Base-by-base conservation (phyloP, 53 echinoderm and acorn worm genomes). In the Henricia sp. region DNA sequence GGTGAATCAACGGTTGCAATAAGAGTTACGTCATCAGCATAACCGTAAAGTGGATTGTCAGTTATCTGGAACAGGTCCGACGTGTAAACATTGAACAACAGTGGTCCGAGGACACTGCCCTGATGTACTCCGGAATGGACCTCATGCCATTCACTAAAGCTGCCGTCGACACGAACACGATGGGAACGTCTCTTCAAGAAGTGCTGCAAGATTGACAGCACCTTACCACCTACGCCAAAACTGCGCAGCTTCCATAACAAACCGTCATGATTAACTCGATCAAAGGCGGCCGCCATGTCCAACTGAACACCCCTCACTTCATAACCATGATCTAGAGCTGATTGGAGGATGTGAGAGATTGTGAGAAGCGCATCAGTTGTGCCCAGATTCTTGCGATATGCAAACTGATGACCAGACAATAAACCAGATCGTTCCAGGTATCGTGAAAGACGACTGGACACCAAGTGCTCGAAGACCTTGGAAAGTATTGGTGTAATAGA, bases 61-160 rank as follows among this genome's bases (percentile, higher is more conserved):
- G 64, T 64, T 33, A 64, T 64, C 36, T 64, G 10, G 35, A 64
- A 64, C 64, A 64, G 64, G 36, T 64, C 64, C 9, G 17, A 3
- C 1, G 64, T 64, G 64, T 64, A 64, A 19, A 64, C 1, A 8
- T 64, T 64, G 64, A 64, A 64, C 64, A 64, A 32, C 64, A 64
- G 35, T 25, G 33, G 27, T 10, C 64, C 64, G 14, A 64, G 36
- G 6, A 64, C 34, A 33, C 64, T 64, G 27, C 64, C 64, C 29
- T 35, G 64, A 35, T 33, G 64, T 34, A 64, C 64, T 8, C 64
- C 35, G 32, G 62, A 62, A 26, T 62, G 62, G 28, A 62, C 62
- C 11, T 62, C 14, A 26, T 62, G 62, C 62, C 32, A 62, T 1
- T 62, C 62, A 62, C 62, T 28, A 14, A 62, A 62, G 29, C 62